phyloP scores from a whole-genome alignment of 2,888 invertebrate species.

The Eupithecia centaureata region DNA sequence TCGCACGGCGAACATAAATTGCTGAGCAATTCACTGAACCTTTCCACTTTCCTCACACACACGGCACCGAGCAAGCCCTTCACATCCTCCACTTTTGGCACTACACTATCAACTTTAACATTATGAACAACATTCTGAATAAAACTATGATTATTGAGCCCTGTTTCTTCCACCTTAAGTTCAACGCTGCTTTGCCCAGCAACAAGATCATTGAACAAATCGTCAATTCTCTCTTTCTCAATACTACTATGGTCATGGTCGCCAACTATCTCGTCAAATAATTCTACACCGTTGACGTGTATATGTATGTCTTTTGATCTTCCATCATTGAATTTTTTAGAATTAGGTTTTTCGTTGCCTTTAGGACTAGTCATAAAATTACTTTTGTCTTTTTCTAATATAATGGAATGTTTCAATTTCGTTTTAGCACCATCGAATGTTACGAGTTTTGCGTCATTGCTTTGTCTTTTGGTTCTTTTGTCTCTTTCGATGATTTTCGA shows the following conservation, averaged over 20 bases:
- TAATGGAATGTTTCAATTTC: constrained; percentile 82
- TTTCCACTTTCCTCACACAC: constrained; percentile 81
- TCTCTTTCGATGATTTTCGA: constrained; percentile 76
- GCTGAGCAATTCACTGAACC: constrained; percentile 81
- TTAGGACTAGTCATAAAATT: constrained; percentile 75
- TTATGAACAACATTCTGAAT: constrained; percentile 56
- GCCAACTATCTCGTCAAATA: constrained; percentile 70
- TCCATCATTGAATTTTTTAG: constrained; percentile 60
- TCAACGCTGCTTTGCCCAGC: constrained; percentile 54
- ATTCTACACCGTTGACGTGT: constrained; percentile 66
- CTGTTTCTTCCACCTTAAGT: constrained; percentile 57
- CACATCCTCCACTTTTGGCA: constrained; percentile 73
- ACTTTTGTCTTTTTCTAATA: constrained; percentile 79
- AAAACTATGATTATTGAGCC: constrained; percentile 67
- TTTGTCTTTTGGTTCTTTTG: constrained; percentile 66
- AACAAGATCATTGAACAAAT: constrained; percentile 72
- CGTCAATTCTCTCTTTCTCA: constrained; percentile 71
- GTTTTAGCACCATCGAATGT: constrained; percentile 78
- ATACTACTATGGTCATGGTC: constrained; percentile 58
- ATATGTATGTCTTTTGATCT: constrained; percentile 51
- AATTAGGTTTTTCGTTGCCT: constrained; percentile 63
- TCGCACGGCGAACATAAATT: constrained; percentile 79
- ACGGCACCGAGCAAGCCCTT: constrained; percentile 74
- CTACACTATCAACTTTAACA: constrained; percentile 68
- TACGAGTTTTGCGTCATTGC: constrained; percentile 72